Evolutionary conservation across 2,797 vertebrate species (phyloP), one percentile per base, ranked within the genome.

Genomic region (Ispidina lecontei): DNA sequence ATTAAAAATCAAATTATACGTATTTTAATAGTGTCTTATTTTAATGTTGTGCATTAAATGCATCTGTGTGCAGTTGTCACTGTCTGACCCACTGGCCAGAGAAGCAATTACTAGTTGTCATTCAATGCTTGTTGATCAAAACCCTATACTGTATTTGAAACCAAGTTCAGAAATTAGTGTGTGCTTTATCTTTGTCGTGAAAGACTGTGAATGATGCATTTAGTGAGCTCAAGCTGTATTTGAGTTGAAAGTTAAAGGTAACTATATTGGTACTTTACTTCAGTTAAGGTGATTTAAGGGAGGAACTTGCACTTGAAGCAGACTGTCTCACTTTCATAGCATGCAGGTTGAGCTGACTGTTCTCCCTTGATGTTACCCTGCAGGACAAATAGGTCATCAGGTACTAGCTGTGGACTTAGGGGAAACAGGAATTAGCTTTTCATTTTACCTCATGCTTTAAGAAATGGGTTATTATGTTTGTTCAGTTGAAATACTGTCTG

Each of bases 341-440:
- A 12, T 0, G 5, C n/a, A 64, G 46, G 51, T 79, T 43, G 52
- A 78, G 44, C 60, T 70, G 85, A 23, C 25, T 65, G 31, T 88
- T 93, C 28, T 84, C 37, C 25, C 0, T 0, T 72, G 43, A 52
- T 58, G 63, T 82, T 82, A 41, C 8, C 6, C 31, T 76, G 64
- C 55, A 28, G 74, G 56, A 74, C 71, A 90, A 88, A 87, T 39
- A 88, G 78, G 74, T 87, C 84, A 70, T 87, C 60, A 91, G 84
- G 73, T 68, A 64, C 77, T 84, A 29, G 28, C 67, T 87, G 44
- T 76, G 71, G 81, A 10, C 74, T 89, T 82, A 49, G 21, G 46
- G 19, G 43, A 80, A 68, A 37, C 33, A 77, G 78, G 90, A 94
- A 88, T 74, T 79, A 73, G 78, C 86, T 87, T 89, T 90, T 84